Conservation (phyloP, 2,797 vertebrate species). For the Enteromius paludinosus region DNA sequence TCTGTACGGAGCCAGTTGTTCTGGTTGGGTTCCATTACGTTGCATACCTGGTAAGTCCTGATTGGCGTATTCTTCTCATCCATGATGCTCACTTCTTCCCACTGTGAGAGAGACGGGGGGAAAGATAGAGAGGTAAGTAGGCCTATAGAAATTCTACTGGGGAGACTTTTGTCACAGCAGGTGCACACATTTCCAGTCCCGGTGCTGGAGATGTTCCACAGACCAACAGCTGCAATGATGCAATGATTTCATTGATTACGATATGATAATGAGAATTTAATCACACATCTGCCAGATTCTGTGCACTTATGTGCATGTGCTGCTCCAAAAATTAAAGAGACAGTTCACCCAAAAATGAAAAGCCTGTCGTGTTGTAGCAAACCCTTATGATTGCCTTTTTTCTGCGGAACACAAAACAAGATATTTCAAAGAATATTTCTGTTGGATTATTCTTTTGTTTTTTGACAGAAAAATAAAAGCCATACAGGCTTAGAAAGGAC, state of each 20-base stretch:
- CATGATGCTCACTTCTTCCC: conserved; percentile 99
- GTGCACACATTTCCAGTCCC: conserved; percentile 46
- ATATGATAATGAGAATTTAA: conserved; percentile 55
- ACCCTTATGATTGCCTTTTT: background rate
- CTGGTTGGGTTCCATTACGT: conserved; percentile 94
- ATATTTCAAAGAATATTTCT: conserved; percentile 12
- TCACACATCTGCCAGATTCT: conserved; percentile 47
- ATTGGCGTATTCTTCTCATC: conserved; percentile 99
- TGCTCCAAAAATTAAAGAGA: background rate
- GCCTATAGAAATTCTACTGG: conserved; percentile 34
- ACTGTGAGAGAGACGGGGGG: conserved; percentile 75
- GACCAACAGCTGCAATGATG: conserved; percentile 42
- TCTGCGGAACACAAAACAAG: background rate
- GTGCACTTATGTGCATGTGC: background rate
- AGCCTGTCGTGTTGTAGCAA: background rate
- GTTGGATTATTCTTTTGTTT: background rate
- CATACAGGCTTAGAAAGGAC: background rate
- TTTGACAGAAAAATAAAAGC: background rate
- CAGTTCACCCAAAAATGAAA: background rate
- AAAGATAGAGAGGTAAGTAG: conserved; percentile 39
- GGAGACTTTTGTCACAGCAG: conserved; percentile 43
- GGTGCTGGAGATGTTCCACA: conserved; percentile 26
- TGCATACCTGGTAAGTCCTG: conserved; percentile 97
- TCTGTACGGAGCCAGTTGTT: conserved; percentile 99
- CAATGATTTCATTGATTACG: conserved; percentile 45